phyloP scores from a whole-genome alignment of 2,113 vertebrate genomes.

The Hippolais icterina region DNA sequence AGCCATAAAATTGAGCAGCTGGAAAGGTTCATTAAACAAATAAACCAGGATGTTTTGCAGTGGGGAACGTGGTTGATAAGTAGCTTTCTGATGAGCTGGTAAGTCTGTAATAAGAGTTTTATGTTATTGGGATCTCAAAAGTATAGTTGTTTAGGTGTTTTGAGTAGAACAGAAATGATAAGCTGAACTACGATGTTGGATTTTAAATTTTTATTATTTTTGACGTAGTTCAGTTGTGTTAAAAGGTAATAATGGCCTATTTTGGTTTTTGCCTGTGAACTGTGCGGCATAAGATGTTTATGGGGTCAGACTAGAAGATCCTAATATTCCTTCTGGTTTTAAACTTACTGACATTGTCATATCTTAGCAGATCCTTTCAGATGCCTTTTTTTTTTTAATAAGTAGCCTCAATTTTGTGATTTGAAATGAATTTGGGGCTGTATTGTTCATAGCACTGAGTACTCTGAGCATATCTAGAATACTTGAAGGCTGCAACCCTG shows the following conservation, averaged over 20 bases:
- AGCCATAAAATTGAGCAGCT: background rate
- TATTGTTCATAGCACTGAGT: background rate
- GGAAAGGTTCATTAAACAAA: background rate
- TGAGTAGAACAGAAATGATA: background rate
- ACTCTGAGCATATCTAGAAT: background rate
- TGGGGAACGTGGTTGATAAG: background rate
- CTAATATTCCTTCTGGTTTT: background rate
- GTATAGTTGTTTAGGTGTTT: background rate
- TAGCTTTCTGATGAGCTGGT: background rate
- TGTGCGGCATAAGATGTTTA: fast-evolving
- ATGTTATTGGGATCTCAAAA: background rate
- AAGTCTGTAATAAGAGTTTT: background rate
- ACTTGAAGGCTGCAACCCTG: background rate
- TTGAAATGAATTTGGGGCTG: background rate
- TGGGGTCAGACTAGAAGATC: background rate
- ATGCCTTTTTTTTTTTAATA: background rate
- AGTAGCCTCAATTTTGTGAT: background rate
- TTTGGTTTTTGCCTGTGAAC: background rate
- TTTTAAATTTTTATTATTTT: background rate
- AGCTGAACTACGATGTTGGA: background rate
- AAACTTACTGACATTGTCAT: background rate
- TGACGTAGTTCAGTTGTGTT: background rate
- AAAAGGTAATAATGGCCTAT: fast-evolving
- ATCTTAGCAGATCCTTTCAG: background rate
- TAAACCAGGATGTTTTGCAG: background rate